Evolutionary conservation across 2,797 vertebrate species (phyloP), one percentile per base, ranked within the genome.

Genomic region (Capromys pilorides): DNA sequence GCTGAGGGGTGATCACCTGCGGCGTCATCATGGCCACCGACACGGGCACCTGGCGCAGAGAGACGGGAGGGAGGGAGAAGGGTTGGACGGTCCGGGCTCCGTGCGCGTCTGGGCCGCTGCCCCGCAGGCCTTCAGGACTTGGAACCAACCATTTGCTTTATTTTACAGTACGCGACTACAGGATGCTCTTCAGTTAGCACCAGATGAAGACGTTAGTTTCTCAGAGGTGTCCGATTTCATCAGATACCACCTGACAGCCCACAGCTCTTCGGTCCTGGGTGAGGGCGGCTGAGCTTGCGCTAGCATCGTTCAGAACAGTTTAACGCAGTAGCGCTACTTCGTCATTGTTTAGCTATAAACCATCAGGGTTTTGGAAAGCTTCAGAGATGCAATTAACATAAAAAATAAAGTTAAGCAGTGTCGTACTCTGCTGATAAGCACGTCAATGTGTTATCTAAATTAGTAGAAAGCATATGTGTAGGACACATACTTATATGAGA

Each of bases 11-110:
- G 98, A 99, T 99, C 98, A 99, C 99, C 99, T 99, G 99, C 98
- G 99, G 99, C 98, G 99, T 99, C 99, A 99, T 99, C 99, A 99
- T 99, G 99, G 99, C 99, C 99, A 99, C 99, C 92, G 99, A 99
- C 98, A 99, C 99, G 98, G 99, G 99, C 98, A 99, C 99, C 99
- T 99, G 98, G 95, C 78, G 90, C 84, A 88, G 94, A 83, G 95
- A 98, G 73, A 78, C 33, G 83, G 59, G 78, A 81, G 28, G 73
- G 73, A 33, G 83, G 59, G 78, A 81, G 28, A 88, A 59, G 26
- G 2, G n/a, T 0, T 31, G 45, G 45, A 6, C 69, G 91, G 94
- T 97, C 88, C 97, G 91, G 82, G 14, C 78, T 94, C 91, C 92
- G 59, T 82, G 95, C 1, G 16, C 81, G 77, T 49, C 36, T 64